Evolutionary conservation across 2,888 invertebrate species (phyloP).

Genomic region (Phyllotreta striolata): DNA sequence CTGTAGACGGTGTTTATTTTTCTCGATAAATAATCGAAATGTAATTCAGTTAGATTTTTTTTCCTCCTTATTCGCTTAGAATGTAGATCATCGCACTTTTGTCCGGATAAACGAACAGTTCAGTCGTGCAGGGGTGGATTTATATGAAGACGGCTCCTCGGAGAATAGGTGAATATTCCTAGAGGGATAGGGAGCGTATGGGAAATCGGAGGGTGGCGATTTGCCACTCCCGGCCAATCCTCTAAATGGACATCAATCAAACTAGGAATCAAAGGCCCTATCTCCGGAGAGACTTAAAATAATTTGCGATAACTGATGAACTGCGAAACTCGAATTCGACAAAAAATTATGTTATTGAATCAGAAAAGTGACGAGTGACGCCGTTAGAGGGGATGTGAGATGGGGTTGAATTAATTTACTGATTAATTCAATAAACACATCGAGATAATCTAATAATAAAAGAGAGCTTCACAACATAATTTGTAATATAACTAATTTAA

Average conservation of each 20-base stretch:
- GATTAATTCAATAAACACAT: background rate
- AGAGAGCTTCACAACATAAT: no score
- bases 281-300: slow-evolving; percentile 41
- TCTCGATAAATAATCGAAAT: no score
- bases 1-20: no score
- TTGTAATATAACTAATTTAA: no score
- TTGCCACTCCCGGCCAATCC: slow-evolving; percentile 50
- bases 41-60: no score
- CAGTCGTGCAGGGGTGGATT: slow-evolving; percentile 51
- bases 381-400: background rate
- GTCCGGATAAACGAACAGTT: slow-evolving; percentile 50
- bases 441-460: background rate
- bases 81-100: slow-evolving; percentile 53
- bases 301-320: slow-evolving; percentile 39
- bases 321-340: slow-evolving; percentile 27
- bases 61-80: no score
- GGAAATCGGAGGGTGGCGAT: slow-evolving; percentile 48
- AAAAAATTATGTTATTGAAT: slow-evolving; percentile 35
- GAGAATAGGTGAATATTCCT: slow-evolving; percentile 47
- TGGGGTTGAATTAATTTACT: background rate
- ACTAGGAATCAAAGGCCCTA: slow-evolving; percentile 43
- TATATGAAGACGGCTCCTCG: slow-evolving; percentile 51
- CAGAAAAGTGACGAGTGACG: slow-evolving; percentile 18
- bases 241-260: slow-evolving; percentile 55
- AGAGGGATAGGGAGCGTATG: slow-evolving; percentile 42